A percentile compares a stretch with the other conserved stretches of the same genome.
These are phyloP conservation scores for Anhinga anhinga DNA, from an alignment of 2,113 vertebrate genomes.

Conservation along the genomic window DNA sequence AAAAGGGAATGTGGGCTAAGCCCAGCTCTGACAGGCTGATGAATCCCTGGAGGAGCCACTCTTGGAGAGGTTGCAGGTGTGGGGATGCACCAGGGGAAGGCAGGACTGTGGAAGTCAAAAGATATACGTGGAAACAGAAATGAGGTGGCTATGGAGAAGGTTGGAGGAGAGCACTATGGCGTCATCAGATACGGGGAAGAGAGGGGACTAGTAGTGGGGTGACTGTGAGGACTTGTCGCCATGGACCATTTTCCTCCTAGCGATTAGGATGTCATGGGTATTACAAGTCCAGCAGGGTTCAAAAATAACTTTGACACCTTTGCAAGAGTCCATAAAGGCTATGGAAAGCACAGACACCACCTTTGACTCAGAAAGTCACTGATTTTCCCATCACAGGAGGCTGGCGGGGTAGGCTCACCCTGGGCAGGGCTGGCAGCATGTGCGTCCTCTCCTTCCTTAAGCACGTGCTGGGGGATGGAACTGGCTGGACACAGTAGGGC, in stretches of 20 bases:
- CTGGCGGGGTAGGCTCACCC: background rate
- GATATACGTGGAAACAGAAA: background rate
- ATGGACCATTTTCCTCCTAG: background rate
- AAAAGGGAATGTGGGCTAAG: background rate
- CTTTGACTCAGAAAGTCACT: rapidly evolving
- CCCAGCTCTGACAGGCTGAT: background rate
- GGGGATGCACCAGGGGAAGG: background rate
- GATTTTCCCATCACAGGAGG: background rate
- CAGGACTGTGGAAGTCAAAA: background rate
- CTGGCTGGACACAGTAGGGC: background rate
- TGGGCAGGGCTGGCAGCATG: background rate
- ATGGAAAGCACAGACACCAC: background rate
- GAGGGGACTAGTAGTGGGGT: background rate
- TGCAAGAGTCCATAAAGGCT: background rate
- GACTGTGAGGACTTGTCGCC: background rate
- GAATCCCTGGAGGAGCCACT: background rate
- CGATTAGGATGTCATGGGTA: background rate
- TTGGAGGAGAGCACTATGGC: background rate
- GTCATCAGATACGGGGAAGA: background rate
- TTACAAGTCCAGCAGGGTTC: background rate
- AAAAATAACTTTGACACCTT: background rate
- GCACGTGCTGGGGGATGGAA: background rate
- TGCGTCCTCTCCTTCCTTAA: rapidly evolving
- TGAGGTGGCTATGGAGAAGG: background rate
- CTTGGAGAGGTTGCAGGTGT: background rate